A percentile compares a stretch with the other conserved stretches of the same genome.
Evolutionary conservation across 2,113 vertebrate genomes (phyloP).

Genomic region (Dolichotis patagonum): DNA sequence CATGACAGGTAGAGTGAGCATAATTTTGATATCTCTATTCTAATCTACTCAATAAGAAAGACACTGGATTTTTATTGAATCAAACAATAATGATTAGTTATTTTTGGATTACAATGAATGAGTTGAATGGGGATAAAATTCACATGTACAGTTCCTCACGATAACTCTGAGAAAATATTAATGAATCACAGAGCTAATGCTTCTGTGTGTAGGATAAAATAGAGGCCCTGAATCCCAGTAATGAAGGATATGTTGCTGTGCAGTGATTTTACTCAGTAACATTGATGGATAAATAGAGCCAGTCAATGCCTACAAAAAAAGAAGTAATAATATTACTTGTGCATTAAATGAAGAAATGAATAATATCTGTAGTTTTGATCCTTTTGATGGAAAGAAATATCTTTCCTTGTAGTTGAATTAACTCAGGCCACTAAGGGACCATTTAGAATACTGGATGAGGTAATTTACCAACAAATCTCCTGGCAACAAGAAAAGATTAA

Average conservation of each 20-base stretch:
- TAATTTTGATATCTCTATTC: slow-evolving; percentile 28
- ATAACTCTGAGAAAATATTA: neutral
- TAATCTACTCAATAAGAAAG: neutral
- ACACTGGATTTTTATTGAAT: neutral
- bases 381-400: neutral
- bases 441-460: slow-evolving; percentile 3
- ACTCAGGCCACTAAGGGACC: neutral
- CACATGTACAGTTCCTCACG: neutral
- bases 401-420: slow-evolving; percentile 1
- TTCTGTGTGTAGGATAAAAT: neutral
- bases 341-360: slow-evolving; percentile 17
- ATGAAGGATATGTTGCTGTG: neutral
- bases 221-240: neutral
- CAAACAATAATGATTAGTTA: neutral
- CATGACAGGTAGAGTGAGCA: neutral
- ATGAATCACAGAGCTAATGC: neutral
- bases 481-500: slow-evolving; percentile 56
- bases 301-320: neutral
- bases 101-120: neutral
- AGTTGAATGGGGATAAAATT: neutral
- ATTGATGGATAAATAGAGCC: neutral
- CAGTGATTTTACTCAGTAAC: neutral
- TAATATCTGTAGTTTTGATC: neutral
- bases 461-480: slow-evolving; percentile 51
- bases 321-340: neutral